A percentile compares a stretch with the other conserved stretches of the same genome.
These are phyloP conservation scores for Brachyptera putata DNA, from an alignment of 2,888 invertebrate genomes.

Conservation along the genomic window DNA sequence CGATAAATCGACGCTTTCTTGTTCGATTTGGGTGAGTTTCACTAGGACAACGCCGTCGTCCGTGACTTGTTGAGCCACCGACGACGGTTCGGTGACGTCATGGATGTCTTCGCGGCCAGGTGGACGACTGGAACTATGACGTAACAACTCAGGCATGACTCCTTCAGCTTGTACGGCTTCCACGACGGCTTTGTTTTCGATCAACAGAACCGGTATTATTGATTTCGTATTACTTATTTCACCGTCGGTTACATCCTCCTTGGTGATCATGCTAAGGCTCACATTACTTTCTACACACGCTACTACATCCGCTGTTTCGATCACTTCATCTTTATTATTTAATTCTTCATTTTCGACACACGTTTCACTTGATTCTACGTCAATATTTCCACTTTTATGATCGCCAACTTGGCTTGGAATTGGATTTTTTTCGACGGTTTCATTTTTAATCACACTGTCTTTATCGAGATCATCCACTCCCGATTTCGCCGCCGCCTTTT, in stretches of 20 bases:
- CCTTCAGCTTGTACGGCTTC: neutral
- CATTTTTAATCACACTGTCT: neutral
- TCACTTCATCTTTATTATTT: neutral
- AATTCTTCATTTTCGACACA: neutral
- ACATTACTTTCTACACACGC: neutral
- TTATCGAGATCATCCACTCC: neutral
- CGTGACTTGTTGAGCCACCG: neutral
- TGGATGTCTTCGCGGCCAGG: neutral
- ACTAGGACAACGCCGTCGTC: conserved; percentile 22
- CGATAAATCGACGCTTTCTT: neutral
- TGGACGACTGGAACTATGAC: too few relatives aligned
- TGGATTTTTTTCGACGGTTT: neutral
- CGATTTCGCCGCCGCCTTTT: neutral
- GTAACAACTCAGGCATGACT: neutral
- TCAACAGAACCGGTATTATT: neutral
- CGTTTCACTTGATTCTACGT: neutral
- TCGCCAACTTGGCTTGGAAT: neutral
- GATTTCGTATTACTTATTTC: too few relatives aligned
- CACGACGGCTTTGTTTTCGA: neutral
- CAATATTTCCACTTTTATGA: neutral
- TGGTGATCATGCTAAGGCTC: too few relatives aligned
- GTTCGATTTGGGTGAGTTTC: neutral
- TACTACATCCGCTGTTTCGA: neutral
- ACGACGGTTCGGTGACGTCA: neutral
- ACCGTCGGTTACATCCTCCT: neutral